Evolutionary conservation across 2,888 invertebrate genomes (phyloP).

Genomic region (Lymantria monacha): DNA sequence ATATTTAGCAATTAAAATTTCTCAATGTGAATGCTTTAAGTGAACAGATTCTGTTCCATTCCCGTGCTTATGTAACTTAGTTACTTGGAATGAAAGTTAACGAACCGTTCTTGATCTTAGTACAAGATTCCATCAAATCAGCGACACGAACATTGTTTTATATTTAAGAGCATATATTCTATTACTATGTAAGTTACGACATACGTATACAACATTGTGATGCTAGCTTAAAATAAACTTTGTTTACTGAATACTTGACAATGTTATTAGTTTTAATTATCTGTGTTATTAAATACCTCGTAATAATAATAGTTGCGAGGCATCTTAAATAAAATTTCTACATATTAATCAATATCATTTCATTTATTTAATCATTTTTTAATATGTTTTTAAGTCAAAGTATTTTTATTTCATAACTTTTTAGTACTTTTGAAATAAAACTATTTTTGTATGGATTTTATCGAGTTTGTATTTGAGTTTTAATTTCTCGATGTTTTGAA

Average conservation of each 20-base stretch:
- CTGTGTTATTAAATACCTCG: too few species aligned
- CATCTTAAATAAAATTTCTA: too few species aligned
- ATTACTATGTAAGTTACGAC: constrained; percentile 12
- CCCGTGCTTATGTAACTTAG: constrained; percentile 52
- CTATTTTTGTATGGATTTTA: too few species aligned
- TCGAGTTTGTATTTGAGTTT: too few species aligned
- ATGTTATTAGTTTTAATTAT: neutral
- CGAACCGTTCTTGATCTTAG: constrained; percentile 57
- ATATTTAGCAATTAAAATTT: neutral
- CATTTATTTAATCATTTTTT: too few species aligned
- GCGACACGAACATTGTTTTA: constrained; percentile 47
- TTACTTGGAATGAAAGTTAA: constrained; percentile 57
- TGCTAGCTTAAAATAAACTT: neutral
- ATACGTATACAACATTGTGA: constrained; percentile 1
- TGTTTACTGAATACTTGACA: neutral
- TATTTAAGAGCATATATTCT: constrained; percentile 44
- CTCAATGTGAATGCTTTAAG: constrained; percentile 22
- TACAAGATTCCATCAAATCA: constrained; percentile 57
- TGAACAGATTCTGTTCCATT: constrained; percentile 40
- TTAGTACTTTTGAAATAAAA: too few species aligned
- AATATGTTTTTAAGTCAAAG: too few species aligned
- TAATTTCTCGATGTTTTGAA: too few species aligned
- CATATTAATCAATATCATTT: too few species aligned
- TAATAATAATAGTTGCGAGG: too few species aligned
- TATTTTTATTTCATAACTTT: too few species aligned